Conservation (phyloP, 2,113 vertebrate genomes). For the Fukomys damarensis region DNA sequence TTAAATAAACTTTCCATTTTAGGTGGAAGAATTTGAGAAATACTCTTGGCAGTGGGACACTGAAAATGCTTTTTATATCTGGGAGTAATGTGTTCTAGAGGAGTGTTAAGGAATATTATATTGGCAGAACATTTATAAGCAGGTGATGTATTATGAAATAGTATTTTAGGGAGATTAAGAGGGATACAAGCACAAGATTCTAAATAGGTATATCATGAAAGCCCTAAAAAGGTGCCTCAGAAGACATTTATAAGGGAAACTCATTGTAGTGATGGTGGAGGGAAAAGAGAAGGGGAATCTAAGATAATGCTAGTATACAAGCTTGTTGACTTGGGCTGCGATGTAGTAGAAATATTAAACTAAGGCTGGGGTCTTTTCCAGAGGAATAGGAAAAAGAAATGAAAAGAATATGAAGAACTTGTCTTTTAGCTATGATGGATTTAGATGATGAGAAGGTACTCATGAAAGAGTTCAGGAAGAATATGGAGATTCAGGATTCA, state of each 20-base stretch:
- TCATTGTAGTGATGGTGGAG: neutral
- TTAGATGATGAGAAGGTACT: neutral
- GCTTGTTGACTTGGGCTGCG: neutral
- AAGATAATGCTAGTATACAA: neutral
- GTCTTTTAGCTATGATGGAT: neutral
- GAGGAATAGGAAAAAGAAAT: neutral
- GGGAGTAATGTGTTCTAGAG: neutral
- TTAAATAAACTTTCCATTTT: conserved; percentile 48
- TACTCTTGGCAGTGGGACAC: neutral
- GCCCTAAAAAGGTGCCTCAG: neutral
- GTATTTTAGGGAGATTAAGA: conserved; percentile 27
- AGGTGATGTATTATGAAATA: conserved; percentile 31
- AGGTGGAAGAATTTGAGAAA: conserved; percentile 44
- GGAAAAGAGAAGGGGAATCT: neutral
- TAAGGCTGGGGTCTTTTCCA: neutral
- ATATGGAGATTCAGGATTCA: neutral
- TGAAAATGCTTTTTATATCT: conserved; percentile 43
- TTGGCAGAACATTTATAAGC: conserved; percentile 4
- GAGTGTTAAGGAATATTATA: conserved; percentile 6
- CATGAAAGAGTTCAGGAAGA: neutral
- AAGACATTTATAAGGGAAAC: neutral
- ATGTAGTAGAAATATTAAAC: neutral
- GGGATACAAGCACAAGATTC: neutral
- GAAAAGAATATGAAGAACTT: conserved; percentile 3
- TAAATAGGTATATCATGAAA: neutral